Evolutionary conservation across 2,113 vertebrate genomes (phyloP).

Genomic region (Thermophis baileyi): DNA sequence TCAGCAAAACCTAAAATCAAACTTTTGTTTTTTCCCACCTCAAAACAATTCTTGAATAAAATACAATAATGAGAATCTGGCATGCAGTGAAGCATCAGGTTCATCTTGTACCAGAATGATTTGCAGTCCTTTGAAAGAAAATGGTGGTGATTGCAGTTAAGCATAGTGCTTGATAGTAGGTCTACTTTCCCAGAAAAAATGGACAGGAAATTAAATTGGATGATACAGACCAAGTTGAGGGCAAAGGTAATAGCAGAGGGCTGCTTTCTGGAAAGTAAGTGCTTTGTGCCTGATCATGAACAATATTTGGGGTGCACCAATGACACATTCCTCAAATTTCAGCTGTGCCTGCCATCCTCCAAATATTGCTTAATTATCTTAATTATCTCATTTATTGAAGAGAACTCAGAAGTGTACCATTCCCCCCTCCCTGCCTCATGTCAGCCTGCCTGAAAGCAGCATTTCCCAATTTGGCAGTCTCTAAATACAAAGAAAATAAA

Average conservation of each 20-base stretch:
- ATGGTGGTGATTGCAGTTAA: neutral
- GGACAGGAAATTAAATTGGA: neutral
- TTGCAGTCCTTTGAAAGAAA: neutral
- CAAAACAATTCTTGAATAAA: neutral
- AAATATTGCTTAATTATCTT: neutral
- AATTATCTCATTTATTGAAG: neutral
- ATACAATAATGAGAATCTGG: neutral
- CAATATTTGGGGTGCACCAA: neutral
- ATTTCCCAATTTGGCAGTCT: neutral
- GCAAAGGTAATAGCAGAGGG: neutral
- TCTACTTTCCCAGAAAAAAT: neutral
- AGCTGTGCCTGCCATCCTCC: neutral
- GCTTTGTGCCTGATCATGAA: neutral
- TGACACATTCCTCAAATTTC: neutral
- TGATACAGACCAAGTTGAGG: neutral
- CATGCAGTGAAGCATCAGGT: neutral
- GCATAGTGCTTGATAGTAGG: neutral
- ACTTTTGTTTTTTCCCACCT: neutral
- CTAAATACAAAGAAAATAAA: neutral
- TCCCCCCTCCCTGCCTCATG: neutral
- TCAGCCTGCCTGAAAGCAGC: neutral
- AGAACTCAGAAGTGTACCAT: neutral
- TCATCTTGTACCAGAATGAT: neutral
- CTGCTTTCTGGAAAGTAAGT: neutral
- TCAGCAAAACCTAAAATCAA: neutral